These are phyloP conservation scores for Druon quercuslanigerum DNA, from an alignment of 1,140 invertebrate genomes.

Conservation along the genomic window DNA sequence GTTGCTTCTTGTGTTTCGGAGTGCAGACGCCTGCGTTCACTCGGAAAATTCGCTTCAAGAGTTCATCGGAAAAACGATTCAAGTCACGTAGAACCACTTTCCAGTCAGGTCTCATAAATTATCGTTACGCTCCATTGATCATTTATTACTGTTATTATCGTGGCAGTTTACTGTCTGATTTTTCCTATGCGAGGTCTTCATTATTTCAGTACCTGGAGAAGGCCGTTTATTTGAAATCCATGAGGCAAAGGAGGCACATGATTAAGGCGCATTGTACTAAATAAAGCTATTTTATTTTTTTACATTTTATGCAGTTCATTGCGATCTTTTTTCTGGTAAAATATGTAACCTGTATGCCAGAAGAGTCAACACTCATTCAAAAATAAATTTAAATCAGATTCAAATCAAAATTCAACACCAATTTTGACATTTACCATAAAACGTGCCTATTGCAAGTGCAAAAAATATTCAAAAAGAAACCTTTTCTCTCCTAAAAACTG, in stretches of 20 bases:
- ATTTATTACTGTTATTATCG: constrained; percentile 16
- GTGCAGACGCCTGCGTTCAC: constrained; percentile 8
- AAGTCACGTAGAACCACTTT: constrained; percentile 3
- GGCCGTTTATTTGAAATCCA: background rate
- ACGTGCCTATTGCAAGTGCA: too few species aligned
- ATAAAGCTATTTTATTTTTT: background rate
- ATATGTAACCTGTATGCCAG: background rate
- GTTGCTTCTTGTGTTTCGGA: constrained; percentile 17
- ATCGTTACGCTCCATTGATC: constrained; percentile 15
- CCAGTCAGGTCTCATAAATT: constrained; percentile 5
- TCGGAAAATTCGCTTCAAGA: constrained; percentile 21
- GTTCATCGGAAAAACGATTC: constrained; percentile 17
- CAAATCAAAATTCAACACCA: too few species aligned
- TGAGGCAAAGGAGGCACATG: background rate
- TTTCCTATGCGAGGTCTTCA: background rate
- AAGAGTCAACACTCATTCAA: background rate
- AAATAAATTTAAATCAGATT: too few species aligned
- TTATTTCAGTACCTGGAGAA: background rate
- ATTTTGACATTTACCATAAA: too few species aligned
- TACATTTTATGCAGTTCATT: background rate
- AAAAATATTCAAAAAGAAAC: too few species aligned
- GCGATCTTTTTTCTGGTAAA: background rate
- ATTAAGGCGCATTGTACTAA: background rate
- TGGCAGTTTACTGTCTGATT: constrained; percentile 1
- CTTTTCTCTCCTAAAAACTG: too few species aligned